Conservation (phyloP, 1,140 invertebrate genomes). For the Conopomorpha cramerella region DNA sequence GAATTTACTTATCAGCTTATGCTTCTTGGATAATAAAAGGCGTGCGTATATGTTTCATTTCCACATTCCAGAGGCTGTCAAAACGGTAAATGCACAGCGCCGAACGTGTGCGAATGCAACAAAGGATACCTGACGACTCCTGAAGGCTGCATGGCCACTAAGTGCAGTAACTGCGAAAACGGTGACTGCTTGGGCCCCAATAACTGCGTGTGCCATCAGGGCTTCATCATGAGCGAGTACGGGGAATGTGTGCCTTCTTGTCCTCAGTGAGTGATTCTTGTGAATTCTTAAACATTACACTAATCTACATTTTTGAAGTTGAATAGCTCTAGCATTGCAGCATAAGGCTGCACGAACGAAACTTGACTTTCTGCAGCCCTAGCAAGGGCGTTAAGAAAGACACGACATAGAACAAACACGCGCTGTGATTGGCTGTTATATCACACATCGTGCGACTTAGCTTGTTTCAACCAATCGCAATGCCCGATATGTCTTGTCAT, state of each 20-base stretch:
- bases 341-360: no score
- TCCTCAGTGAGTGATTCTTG: conserved; percentile 20
- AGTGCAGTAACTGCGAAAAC: conserved; percentile 32
- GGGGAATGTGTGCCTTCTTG: conserved; percentile 60
- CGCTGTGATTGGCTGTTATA: not conserved
- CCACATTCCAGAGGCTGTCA: conserved; percentile 17
- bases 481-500: no score
- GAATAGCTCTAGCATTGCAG: no score
- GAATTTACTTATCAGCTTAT: not conserved
- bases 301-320: no score
- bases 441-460: no score
- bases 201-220: conserved; percentile 53
- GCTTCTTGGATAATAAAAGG: not conserved
- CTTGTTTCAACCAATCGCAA: no score
- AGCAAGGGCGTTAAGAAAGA: not conserved
- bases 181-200: conserved; percentile 61
- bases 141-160: conserved; percentile 20
- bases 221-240: conserved; percentile 38
- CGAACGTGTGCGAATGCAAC: conserved; percentile 59
- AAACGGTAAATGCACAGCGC: conserved; percentile 62
- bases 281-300: not conserved
- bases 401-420: not conserved
- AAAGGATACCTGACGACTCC: conserved; percentile 29
- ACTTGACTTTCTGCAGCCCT: not conserved
- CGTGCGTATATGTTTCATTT: not conserved